These are phyloP conservation scores for Crypturellus tataupa DNA, from an alignment of 2,797 vertebrate species.

Conservation along the genomic window DNA sequence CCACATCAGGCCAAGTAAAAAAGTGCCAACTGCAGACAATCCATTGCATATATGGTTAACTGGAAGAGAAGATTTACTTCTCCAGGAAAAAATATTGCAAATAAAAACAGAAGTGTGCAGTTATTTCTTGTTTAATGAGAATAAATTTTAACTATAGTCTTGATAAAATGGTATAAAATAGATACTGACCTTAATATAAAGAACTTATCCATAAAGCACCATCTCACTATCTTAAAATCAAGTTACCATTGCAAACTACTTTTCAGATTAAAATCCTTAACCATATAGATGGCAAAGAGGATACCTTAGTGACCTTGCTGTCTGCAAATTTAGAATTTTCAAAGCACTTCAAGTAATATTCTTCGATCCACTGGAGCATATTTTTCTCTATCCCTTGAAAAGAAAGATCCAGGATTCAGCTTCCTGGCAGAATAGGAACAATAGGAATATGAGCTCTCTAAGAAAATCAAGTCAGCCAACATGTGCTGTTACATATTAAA, in stretches of 20 bases:
- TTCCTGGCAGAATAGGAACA: not conserved
- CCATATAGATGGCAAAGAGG: not conserved
- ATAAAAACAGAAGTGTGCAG: not conserved
- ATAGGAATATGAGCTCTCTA: not conserved
- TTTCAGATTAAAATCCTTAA: not conserved
- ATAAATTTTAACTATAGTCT: not conserved
- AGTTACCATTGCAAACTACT: not conserved
- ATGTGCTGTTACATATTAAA: slow-evolving; percentile 28
- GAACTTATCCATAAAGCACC: not conserved
- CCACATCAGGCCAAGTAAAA: not conserved
- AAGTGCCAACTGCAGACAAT: not conserved
- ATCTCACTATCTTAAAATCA: not conserved
- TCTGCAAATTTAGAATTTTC: not conserved
- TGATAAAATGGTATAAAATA: not conserved
- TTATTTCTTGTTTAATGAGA: not conserved
- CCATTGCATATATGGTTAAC: not conserved
- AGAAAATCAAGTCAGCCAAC: not conserved
- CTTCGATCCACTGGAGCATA: not conserved
- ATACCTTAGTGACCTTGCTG: not conserved
- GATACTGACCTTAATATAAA: not conserved
- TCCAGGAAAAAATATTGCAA: not conserved
- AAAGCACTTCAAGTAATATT: not conserved
- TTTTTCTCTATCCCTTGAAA: not conserved
- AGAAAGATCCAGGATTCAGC: not conserved
- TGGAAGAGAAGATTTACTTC: not conserved